Evolutionary conservation across 1,140 invertebrate genomes (phyloP).

Genomic region (Apocrypta bakeri): DNA sequence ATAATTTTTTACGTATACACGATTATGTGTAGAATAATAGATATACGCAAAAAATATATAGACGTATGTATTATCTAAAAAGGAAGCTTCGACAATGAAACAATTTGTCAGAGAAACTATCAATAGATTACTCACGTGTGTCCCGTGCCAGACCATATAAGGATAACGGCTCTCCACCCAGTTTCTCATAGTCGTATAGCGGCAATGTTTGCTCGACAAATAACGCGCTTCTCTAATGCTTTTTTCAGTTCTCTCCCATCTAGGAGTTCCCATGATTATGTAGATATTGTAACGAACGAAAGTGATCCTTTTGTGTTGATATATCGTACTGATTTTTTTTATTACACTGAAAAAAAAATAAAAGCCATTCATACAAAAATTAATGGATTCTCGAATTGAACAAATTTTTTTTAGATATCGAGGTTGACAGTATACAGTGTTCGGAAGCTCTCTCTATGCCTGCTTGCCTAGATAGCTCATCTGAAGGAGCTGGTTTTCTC

Average conservation of each 20-base stretch:
- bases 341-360: too few species aligned
- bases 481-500: conserved; percentile 14
- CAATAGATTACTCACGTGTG: not conserved
- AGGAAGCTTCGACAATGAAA: conserved; percentile 5
- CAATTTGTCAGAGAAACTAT: conserved; percentile 14
- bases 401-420: too few species aligned
- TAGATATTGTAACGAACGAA: too few species aligned
- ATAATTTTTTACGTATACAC: too few species aligned
- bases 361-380: too few species aligned
- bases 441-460: not conserved
- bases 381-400: too few species aligned
- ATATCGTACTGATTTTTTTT: not conserved
- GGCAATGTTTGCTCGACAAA: conserved; percentile 24
- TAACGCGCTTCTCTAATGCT: not conserved
- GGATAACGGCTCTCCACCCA: conserved; percentile 12
- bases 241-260: not conserved
- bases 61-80: too few species aligned
- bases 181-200: not conserved
- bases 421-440: not conserved
- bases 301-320: too few species aligned
- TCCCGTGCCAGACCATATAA: not conserved
- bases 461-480: not conserved
- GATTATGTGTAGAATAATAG: too few species aligned
- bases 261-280: too few species aligned
- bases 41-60: too few species aligned